Conservation (phyloP, 1,140 invertebrate species). For the Lamellibrachia luymesi region DNA sequence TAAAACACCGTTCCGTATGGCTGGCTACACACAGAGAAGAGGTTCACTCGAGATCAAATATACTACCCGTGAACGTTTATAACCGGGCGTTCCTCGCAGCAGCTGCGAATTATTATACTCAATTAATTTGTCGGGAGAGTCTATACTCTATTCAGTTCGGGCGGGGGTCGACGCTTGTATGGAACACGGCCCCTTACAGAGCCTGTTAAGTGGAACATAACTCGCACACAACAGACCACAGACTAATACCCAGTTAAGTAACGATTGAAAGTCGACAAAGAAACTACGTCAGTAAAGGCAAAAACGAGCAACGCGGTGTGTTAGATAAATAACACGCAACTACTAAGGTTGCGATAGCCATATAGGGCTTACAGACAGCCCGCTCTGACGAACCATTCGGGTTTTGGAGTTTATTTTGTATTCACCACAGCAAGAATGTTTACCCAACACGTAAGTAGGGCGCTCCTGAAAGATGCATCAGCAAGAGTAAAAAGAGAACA, state of each 20-base stretch:
- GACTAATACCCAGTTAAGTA: not conserved
- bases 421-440: too few species aligned
- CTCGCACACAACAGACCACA: not conserved
- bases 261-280: not conserved
- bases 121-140: not conserved
- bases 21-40: not conserved
- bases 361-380: not conserved
- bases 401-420: not conserved
- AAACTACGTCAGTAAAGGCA: not conserved
- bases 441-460: too few species aligned
- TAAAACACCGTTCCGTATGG: not conserved
- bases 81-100: not conserved
- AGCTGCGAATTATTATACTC: not conserved
- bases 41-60: not conserved
- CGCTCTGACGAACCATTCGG: not conserved
- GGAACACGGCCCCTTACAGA: not conserved
- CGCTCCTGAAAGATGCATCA: too few species aligned
- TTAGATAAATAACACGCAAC: not conserved
- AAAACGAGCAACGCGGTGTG: not conserved
- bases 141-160: not conserved
- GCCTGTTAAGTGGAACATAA: too few species aligned
- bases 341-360: not conserved
- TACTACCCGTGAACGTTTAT: not conserved
- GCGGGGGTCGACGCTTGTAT: not conserved
- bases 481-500: too few species aligned